Evolutionary conservation across 2,888 invertebrate species (phyloP).

Genomic region (Trichogramma evanescens): DNA sequence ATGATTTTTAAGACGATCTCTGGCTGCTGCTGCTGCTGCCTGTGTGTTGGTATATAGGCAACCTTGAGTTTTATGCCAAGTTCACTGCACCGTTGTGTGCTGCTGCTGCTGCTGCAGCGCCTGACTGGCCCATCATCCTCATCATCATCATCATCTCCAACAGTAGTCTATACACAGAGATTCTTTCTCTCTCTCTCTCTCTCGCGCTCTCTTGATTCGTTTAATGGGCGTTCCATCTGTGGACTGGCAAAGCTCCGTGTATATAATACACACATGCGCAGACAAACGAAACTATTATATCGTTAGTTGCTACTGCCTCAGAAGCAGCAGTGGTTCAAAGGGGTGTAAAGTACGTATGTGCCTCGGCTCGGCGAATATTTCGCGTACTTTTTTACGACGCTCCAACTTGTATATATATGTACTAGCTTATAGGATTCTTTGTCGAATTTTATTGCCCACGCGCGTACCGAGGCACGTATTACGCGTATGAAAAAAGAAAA

Average conservation of each 20-base stretch:
- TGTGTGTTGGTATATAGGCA: too few relatives aligned
- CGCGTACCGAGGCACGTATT: too few relatives aligned
- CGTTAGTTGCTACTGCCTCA: neutral
- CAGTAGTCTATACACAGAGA: neutral
- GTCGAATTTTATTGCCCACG: too few relatives aligned
- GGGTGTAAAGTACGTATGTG: neutral
- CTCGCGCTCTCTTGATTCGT: conserved; percentile 1
- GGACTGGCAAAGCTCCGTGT: neutral
- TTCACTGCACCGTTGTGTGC: conserved; percentile 40
- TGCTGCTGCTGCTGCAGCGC: conserved; percentile 7
- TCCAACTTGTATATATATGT: too few relatives aligned
- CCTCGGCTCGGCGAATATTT: neutral
- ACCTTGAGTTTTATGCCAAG: conserved; percentile 46
- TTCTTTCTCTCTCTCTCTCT: neutral
- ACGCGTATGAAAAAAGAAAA: too few relatives aligned
- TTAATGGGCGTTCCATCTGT: conserved; percentile 1
- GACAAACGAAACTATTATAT: conserved; percentile 14
- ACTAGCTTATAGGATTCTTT: too few relatives aligned
- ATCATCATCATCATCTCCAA: conserved; percentile 3
- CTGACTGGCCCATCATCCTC: conserved; percentile 35
- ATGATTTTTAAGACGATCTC: too few relatives aligned
- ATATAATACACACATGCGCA: conserved; percentile 10
- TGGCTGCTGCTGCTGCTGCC: too few relatives aligned
- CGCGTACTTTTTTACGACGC: neutral
- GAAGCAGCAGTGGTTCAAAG: neutral